phyloP scores from a whole-genome alignment of 2,888 invertebrate genomes.

The Drosophila leonis region DNA sequence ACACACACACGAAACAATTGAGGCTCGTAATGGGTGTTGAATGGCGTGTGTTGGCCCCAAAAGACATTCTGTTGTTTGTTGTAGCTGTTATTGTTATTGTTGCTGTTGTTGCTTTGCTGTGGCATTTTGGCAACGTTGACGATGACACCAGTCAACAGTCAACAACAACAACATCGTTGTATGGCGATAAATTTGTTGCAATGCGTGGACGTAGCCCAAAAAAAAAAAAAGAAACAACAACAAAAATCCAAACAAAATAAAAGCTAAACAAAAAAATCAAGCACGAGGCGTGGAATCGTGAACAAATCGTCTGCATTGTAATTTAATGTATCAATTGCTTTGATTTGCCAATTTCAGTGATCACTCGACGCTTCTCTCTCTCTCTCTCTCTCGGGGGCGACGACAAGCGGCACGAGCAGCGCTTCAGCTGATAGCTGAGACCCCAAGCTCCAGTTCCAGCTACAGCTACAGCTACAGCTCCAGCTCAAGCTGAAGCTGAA shows the following conservation, averaged over 20 bases:
- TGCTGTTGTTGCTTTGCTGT: conserved; percentile 31
- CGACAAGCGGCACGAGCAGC: conserved; percentile 74
- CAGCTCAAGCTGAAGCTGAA: conserved; percentile 4
- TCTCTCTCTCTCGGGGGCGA: conserved; percentile 56
- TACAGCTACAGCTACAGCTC: conserved; percentile 12
- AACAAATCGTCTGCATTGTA: conserved; percentile 81
- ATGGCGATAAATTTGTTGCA: conserved; percentile 80
- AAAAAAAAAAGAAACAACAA: not conserved
- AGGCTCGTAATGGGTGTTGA: conserved; percentile 76
- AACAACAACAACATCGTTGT: conserved; percentile 51
- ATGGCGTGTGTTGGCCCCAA: conserved; percentile 67
- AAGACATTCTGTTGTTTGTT: conserved; percentile 48
- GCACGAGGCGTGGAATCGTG: conserved; percentile 76
- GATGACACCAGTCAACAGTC: conserved; percentile 74
- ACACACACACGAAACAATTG: conserved; percentile 49
- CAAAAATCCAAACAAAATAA: conserved; percentile 11
- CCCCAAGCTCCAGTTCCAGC: conserved; percentile 35
- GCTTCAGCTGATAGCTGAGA: conserved; percentile 57
- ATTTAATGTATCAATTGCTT: conserved; percentile 81
- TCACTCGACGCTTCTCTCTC: conserved; percentile 49
- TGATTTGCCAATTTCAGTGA: conserved; percentile 79
- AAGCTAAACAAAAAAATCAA: conserved; percentile 20
- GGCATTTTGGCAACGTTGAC: conserved; percentile 75
- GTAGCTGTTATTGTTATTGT: conserved; percentile 34
- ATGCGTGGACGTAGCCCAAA: conserved; percentile 81